phyloP scores from a whole-genome alignment of 1,140 invertebrate species.

The Panagrolaimus sp. region DNA sequence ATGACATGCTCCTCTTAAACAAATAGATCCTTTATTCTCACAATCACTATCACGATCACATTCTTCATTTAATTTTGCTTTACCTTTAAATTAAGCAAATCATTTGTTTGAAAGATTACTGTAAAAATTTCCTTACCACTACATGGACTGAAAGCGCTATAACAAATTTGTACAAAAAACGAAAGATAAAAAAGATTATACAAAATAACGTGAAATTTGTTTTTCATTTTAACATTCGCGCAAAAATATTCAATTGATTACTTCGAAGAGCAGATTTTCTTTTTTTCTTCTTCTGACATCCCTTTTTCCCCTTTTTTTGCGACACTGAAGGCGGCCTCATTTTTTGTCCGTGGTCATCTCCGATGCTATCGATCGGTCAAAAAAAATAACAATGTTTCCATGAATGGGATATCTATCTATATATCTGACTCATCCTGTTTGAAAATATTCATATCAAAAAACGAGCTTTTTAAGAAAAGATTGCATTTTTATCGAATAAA shows the following conservation, averaged over 20 bases:
- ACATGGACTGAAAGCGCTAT: constrained; percentile 33
- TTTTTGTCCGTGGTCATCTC: constrained; percentile 7
- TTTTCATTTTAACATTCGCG: too few relatives aligned
- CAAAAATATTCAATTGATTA: constrained; percentile 3
- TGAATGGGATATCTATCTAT: too few relatives aligned
- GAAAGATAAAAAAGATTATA: constrained; percentile 6
- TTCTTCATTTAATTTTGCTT: constrained; percentile 40
- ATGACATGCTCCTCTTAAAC: constrained; percentile 51
- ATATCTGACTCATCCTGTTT: too few relatives aligned
- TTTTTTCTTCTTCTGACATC: background rate
- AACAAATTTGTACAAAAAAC: background rate
- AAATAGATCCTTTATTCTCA: constrained; percentile 54
- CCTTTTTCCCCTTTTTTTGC: too few relatives aligned
- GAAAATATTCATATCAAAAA: too few relatives aligned
- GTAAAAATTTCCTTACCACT: constrained; percentile 22
- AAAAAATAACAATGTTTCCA: too few relatives aligned
- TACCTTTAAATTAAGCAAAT: constrained; percentile 38
- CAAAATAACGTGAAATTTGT: background rate
- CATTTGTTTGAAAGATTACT: background rate
- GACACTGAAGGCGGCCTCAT: background rate
- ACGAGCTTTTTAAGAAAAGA: too few relatives aligned
- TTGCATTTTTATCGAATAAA: too few relatives aligned
- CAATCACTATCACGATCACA: constrained; percentile 53
- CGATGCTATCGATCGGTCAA: too few relatives aligned
- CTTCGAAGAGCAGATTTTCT: constrained; percentile 10